A percentile compares a stretch with the other conserved stretches of the same genome.
Evolutionary conservation across 2,113 vertebrate genomes (phyloP).

Genomic region (Clarias macrocephalus): DNA sequence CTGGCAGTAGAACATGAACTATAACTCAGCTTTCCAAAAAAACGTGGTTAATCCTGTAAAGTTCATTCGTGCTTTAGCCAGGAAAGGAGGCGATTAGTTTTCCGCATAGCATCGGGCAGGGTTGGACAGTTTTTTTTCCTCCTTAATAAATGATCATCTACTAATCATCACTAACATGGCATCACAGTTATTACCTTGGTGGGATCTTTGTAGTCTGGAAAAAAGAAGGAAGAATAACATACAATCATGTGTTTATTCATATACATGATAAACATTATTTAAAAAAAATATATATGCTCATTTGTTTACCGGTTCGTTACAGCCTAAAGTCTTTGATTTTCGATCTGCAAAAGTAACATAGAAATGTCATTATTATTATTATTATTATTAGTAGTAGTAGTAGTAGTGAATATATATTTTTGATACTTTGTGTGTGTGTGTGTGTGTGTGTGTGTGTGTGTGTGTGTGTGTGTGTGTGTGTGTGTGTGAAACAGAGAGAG

Average conservation of each 20-base stretch:
- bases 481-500: not conserved
- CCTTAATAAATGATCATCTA: too few relatives aligned
- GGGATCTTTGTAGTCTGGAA: not conserved
- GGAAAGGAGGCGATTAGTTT: too few relatives aligned
- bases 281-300: not conserved
- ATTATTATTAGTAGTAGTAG: not conserved
- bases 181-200: slow-evolving; percentile 6
- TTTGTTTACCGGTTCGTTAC: slow-evolving; percentile 56
- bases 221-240: not conserved
- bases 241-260: not conserved
- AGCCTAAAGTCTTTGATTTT: not conserved
- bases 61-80: too few relatives aligned
- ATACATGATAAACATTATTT: not conserved
- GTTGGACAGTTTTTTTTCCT: too few relatives aligned
- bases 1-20: too few relatives aligned
- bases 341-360: slow-evolving; percentile 51
- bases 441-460: not conserved
- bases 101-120: too few relatives aligned
- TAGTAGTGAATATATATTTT: too few relatives aligned
- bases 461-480: not conserved
- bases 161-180: too few relatives aligned
- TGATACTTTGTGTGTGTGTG: not conserved
- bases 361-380: not conserved
- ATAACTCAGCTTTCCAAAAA: too few relatives aligned
- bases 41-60: too few relatives aligned